Evolutionary conservation across 2,888 invertebrate genomes (phyloP).

Genomic region (Xylophagus ater): DNA sequence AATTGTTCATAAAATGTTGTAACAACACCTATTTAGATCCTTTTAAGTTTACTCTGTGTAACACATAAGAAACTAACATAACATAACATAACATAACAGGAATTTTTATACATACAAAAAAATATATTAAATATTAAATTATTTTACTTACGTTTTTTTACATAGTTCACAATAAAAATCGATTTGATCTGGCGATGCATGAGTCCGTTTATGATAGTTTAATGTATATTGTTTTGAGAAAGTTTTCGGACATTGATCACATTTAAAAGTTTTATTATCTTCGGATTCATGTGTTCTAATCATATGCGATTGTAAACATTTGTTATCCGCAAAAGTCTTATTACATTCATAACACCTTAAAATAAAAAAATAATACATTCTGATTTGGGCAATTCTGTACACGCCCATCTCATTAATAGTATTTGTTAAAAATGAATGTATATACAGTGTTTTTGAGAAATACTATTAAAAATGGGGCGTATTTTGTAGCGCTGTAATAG

Average conservation of each 20-base stretch:
- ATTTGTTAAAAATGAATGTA: no score
- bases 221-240: conserved; percentile 33
- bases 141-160: conserved; percentile 26
- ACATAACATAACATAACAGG: neutral
- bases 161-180: conserved; percentile 27
- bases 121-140: neutral
- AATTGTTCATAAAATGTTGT: no score
- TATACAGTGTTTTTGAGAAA: no score
- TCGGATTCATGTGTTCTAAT: conserved; percentile 33
- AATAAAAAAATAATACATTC: neutral
- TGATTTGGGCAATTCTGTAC: no score
- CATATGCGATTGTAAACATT: conserved; percentile 32
- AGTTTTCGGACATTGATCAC: conserved; percentile 32
- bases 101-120: neutral
- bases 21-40: no score
- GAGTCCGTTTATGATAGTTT: conserved; percentile 33
- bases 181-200: conserved; percentile 30
- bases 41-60: no score
- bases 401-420: no score
- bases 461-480: no score
- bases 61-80: no score
- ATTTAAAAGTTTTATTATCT: conserved; percentile 29
- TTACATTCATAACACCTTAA: conserved; percentile 31
- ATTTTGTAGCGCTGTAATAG: no score
- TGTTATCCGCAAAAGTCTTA: conserved; percentile 34